Evolutionary conservation across 2,113 vertebrate species (phyloP).

Genomic region (Columba janthina): DNA sequence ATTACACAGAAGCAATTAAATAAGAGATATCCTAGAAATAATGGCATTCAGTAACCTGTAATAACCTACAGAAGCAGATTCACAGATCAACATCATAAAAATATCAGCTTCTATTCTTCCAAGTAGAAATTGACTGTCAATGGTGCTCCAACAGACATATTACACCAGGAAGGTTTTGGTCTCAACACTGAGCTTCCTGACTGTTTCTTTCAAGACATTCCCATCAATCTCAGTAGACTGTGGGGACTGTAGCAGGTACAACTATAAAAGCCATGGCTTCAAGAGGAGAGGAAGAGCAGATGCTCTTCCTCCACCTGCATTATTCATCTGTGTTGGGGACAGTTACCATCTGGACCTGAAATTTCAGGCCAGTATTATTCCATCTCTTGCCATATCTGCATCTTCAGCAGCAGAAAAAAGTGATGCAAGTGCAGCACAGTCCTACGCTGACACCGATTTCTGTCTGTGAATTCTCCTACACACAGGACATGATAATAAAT

Average conservation of each 20-base stretch:
- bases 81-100: neutral
- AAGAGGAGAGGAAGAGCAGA: neutral
- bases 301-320: neutral
- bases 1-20: neutral
- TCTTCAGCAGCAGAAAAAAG: neutral
- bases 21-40: neutral
- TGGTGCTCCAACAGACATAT: neutral
- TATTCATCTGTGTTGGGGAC: neutral
- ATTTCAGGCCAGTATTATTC: slow-evolving; percentile 1
- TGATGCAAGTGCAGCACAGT: neutral
- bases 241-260: neutral
- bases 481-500: slow-evolving; percentile 13
- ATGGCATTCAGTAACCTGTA: neutral
- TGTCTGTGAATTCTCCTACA: neutral
- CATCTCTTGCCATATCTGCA: neutral
- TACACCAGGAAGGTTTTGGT: neutral
- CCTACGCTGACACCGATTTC: neutral
- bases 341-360: neutral
- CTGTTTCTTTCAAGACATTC: neutral
- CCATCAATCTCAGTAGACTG: neutral
- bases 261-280: neutral
- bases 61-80: neutral
- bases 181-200: neutral
- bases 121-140: neutral
- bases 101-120: neutral